Conservation (phyloP, 2,888 invertebrate species). For the Sipha maydis region DNA sequence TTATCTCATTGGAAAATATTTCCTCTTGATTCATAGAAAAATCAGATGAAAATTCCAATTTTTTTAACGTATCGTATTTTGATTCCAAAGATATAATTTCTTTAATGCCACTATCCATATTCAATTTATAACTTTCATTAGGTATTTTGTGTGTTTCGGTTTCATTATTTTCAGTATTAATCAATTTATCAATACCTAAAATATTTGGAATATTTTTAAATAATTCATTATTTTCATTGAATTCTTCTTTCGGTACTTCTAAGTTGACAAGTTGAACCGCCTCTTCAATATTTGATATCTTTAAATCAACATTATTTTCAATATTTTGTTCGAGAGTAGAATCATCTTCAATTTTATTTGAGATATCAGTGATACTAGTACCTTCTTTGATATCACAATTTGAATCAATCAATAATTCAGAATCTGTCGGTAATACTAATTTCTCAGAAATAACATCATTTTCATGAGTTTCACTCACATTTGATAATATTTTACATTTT, state of each 20-base stretch:
- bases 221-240: background rate
- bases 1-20: background rate
- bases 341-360: background rate
- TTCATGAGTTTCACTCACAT: background rate
- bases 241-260: background rate
- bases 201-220: background rate
- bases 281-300: background rate
- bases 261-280: background rate
- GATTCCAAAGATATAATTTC: background rate
- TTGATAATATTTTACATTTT: background rate
- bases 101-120: constrained; percentile 49
- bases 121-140: constrained; percentile 7
- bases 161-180: constrained; percentile 59
- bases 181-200: constrained; percentile 43
- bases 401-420: background rate
- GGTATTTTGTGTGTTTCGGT: constrained; percentile 63
- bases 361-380: background rate
- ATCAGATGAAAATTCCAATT: background rate
- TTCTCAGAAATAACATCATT: background rate
- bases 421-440: background rate
- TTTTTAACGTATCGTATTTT: background rate
- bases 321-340: constrained; percentile 56
- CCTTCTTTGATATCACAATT: background rate
- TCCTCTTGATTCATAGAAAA: background rate
- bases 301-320: background rate